Evolutionary conservation across 2,797 vertebrate species (phyloP).

Genomic region (Clarias platycephalus): DNA sequence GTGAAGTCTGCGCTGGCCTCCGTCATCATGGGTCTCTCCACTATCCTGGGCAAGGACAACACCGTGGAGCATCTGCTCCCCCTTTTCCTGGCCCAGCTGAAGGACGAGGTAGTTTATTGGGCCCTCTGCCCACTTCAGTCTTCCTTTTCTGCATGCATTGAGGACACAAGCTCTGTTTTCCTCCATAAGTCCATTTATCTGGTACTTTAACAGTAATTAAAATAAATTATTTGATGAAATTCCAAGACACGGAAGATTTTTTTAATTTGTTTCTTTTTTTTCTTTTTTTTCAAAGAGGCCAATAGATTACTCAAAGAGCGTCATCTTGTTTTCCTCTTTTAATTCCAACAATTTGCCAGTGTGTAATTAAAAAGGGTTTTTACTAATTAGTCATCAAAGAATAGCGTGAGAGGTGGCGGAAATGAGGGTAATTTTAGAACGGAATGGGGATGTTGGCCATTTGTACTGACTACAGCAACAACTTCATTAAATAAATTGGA

Average conservation of each 20-base stretch:
- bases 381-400: neutral
- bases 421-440: neutral
- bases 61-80: constrained; percentile 86
- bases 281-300: neutral
- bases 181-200: neutral
- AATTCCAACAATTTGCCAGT: neutral
- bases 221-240: neutral
- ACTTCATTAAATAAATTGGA: neutral
- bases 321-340: neutral
- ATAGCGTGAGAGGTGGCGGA: neutral
- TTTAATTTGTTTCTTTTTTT: neutral
- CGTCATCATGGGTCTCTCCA: constrained; percentile 86
- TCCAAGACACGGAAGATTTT: neutral
- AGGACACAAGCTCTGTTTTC: neutral
- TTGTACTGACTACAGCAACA: neutral
- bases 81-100: constrained; percentile 85
- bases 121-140: constrained; percentile 10
- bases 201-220: constrained; percentile 18
- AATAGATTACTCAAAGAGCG: neutral
- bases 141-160: neutral
- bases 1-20: constrained; percentile 87
- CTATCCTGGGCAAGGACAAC: constrained; percentile 86
- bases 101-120: constrained; percentile 78
- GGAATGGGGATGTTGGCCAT: neutral
- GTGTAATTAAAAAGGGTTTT: neutral